Conservation (phyloP, 2,797 vertebrate genomes). For the Schizopygopsis malacanthus region DNA sequence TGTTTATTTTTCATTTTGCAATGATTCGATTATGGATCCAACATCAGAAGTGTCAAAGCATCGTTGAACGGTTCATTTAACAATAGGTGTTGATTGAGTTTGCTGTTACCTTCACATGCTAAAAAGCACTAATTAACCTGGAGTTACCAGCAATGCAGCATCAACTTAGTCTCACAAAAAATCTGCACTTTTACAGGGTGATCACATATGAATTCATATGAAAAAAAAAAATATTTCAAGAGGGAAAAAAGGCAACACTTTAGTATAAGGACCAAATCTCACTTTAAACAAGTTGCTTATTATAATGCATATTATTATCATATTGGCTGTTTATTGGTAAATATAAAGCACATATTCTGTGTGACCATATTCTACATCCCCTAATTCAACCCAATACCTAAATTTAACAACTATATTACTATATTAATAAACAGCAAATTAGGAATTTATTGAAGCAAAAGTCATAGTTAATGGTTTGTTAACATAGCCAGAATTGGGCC, state of each 20-base stretch:
- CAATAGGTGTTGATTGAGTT: conserved; percentile 28
- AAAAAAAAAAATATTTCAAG: neutral
- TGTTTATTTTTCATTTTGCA: neutral
- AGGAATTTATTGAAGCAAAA: neutral
- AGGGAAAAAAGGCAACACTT: neutral
- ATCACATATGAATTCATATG: neutral
- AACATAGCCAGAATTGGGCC: neutral
- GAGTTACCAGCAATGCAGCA: conserved; percentile 20
- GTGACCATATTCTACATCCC: too few species aligned
- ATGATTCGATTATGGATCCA: neutral
- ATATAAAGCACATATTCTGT: too few species aligned
- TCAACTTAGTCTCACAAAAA: neutral
- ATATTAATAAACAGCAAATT: neutral
- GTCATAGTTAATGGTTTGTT: neutral
- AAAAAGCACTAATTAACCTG: conserved; percentile 54
- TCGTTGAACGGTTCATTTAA: conserved; percentile 28
- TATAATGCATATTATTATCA: neutral
- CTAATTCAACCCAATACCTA: too few species aligned
- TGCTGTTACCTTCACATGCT: conserved; percentile 52
- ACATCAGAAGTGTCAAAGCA: conserved; percentile 5
- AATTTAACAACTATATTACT: neutral
- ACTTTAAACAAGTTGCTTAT: neutral
- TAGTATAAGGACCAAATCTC: neutral
- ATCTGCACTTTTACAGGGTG: neutral
- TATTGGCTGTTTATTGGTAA: too few species aligned